Evolutionary conservation across 1,140 invertebrate genomes (phyloP), one percentile per base, ranked within the genome.

Genomic region (Gonatopus flavifemur): DNA sequence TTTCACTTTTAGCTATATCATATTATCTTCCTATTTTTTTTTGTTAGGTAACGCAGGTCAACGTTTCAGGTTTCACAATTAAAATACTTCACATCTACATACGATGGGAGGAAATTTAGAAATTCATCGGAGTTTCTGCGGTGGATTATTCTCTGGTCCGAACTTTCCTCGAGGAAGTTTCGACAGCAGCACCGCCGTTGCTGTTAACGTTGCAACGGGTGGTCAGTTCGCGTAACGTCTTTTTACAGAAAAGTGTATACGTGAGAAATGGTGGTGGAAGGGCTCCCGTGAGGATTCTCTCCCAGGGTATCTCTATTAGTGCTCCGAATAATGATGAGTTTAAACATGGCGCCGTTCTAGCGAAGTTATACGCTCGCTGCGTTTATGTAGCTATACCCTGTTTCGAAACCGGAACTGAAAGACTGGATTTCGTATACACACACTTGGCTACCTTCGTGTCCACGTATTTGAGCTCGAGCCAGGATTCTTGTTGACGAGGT

Each of bases 401-500:
- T n/a, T n/a, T n/a, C n/a, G n/a, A n/a, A n/a, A n/a, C n/a, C n/a
- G n/a, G n/a, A n/a, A n/a, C n/a, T n/a, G n/a, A n/a, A n/a, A n/a
- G n/a, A n/a, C n/a, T n/a, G n/a, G n/a, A n/a, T n/a, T n/a, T n/a
- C n/a, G n/a, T n/a, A n/a, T n/a, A n/a, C n/a, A n/a, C n/a, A n/a
- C n/a, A n/a, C n/a, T n/a, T n/a, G n/a, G n/a, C n/a, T 18, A 36
- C 35, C 42, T 43, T 58, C 49, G 37, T 58, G 53, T 52, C 51
- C 49, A 47, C 43, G 55, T 64, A 67, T 61, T 63, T 68, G 50
- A 58, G 57, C 62, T 63, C 56, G n/a, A n/a, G 59, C 42, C 53
- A 44, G 64, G 62, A 72, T 69, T 72, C 38, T 51, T 52, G 64
- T 64, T 64, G 70, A 74, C 62, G 69, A 69, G 61, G 63, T 67